These are phyloP conservation scores for Diploscapter pachys DNA, from an alignment of 1,140 invertebrate species.

Conservation along the genomic window DNA sequence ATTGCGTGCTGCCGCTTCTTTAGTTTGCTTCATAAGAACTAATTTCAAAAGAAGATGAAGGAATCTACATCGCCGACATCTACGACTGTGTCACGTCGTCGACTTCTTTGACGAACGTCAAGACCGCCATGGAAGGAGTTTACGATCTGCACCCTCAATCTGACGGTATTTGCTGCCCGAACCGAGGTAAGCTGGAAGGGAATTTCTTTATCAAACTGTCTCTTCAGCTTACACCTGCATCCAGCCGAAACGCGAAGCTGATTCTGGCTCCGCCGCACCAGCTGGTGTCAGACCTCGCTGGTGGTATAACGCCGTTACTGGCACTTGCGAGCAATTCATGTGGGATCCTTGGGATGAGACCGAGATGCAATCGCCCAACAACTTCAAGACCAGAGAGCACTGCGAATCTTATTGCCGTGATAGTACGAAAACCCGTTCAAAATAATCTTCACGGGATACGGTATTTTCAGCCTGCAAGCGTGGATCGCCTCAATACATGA, in stretches of 20 bases:
- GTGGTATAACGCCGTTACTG: conserved; percentile 56
- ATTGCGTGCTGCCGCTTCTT: too few species aligned
- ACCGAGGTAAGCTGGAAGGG: conserved; percentile 43
- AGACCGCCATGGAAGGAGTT: conserved; percentile 54
- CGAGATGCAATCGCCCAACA: conserved; percentile 57
- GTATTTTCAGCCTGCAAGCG: conserved; percentile 51
- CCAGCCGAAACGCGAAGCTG: conserved; percentile 57
- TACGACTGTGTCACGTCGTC: conserved; percentile 52
- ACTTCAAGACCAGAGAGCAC: conserved; percentile 57
- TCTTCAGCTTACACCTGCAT: conserved; percentile 57
- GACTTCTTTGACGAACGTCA: conserved; percentile 52
- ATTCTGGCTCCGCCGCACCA: conserved; percentile 50
- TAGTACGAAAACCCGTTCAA: conserved; percentile 27
- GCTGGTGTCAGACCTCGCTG: conserved; percentile 51
- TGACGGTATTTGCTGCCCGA: conserved; percentile 55
- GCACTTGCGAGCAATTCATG: conserved; percentile 58
- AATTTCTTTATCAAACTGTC: not conserved
- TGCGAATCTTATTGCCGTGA: conserved; percentile 58
- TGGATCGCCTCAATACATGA: conserved; percentile 56
- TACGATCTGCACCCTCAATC: conserved; percentile 51
- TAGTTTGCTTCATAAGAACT: too few species aligned
- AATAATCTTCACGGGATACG: too few species aligned
- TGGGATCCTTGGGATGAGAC: conserved; percentile 59
- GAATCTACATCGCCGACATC: conserved; percentile 51
- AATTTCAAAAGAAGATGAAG: too few species aligned